Evolutionary conservation across 1,140 invertebrate species (phyloP).

Genomic region (Microplitis mediator): DNA sequence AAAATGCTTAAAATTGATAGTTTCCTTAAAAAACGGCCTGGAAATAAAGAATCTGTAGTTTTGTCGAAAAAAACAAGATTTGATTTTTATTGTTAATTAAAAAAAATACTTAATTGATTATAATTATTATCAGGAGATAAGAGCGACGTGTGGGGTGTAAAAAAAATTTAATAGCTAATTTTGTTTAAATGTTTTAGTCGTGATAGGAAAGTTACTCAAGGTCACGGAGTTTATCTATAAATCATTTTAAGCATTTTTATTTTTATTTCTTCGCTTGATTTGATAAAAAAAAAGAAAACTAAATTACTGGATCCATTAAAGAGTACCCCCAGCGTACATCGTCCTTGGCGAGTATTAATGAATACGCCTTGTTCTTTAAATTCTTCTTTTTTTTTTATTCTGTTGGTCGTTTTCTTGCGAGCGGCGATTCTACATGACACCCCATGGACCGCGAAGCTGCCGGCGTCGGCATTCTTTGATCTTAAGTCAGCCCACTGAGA

Average conservation of each 20-base stretch:
- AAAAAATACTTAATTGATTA: no score
- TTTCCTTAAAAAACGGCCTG: no score
- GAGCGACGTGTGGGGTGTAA: no score
- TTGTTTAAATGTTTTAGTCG: no score
- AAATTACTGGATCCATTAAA: constrained; percentile 11
- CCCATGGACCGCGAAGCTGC: constrained; percentile 29
- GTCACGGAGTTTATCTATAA: background rate
- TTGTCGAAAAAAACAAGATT: no score
- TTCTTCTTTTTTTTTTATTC: background rate
- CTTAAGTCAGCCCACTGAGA: constrained; percentile 29
- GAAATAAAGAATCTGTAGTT: no score
- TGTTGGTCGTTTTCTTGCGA: background rate
- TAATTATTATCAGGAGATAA: no score
- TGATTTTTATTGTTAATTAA: no score
- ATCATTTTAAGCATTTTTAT: background rate
- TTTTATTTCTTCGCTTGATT: background rate
- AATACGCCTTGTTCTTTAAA: constrained; percentile 15
- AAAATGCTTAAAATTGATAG: no score
- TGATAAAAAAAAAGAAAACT: background rate
- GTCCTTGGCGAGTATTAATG: constrained; percentile 21
- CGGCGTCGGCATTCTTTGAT: constrained; percentile 34
- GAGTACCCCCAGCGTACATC: constrained; percentile 26
- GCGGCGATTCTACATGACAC: constrained; percentile 30
- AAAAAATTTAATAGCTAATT: no score
- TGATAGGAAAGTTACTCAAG: background rate